Percentiles rank a stretch among this genome's conserved stretches.
phyloP scores from a whole-genome alignment of 2,888 invertebrate species.

The Phaonia tiefii region DNA sequence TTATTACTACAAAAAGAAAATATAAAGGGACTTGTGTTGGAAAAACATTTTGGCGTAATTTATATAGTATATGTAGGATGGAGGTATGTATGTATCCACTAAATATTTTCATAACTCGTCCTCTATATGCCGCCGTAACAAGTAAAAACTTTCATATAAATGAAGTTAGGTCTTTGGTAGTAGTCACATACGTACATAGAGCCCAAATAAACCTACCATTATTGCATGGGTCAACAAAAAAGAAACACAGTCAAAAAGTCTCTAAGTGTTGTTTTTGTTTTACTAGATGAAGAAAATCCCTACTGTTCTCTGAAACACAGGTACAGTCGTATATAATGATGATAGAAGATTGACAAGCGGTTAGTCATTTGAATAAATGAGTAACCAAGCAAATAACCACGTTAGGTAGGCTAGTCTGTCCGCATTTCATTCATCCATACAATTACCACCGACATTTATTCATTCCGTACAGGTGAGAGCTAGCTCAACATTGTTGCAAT shows the following conservation, averaged over 20 bases:
- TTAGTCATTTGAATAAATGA: slow-evolving; percentile 51
- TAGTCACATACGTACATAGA: background rate
- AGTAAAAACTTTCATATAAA: slow-evolving; percentile 1
- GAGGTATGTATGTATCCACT: no score
- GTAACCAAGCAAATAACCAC: slow-evolving; percentile 37
- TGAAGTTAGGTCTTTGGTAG: background rate
- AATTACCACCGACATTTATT: slow-evolving; percentile 1
- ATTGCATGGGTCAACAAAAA: background rate
- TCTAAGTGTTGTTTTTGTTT: background rate
- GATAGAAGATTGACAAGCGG: slow-evolving; percentile 52
- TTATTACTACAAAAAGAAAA: slow-evolving; percentile 1
- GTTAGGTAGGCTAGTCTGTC: background rate
- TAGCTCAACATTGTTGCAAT: no score
- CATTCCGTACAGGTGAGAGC: no score
- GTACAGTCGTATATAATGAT: slow-evolving; percentile 40
- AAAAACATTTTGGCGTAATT: slow-evolving; percentile 30
- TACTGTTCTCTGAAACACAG: background rate
- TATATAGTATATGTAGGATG: slow-evolving; percentile 1
- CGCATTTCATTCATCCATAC: background rate
- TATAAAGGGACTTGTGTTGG: background rate
- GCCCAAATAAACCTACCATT: background rate
- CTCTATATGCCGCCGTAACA: background rate
- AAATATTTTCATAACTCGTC: no score
- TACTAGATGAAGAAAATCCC: slow-evolving; percentile 8
- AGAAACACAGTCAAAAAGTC: slow-evolving; percentile 5